Evolutionary conservation across 1,140 invertebrate genomes (phyloP).

Genomic region (Zaprionus capensis): DNA sequence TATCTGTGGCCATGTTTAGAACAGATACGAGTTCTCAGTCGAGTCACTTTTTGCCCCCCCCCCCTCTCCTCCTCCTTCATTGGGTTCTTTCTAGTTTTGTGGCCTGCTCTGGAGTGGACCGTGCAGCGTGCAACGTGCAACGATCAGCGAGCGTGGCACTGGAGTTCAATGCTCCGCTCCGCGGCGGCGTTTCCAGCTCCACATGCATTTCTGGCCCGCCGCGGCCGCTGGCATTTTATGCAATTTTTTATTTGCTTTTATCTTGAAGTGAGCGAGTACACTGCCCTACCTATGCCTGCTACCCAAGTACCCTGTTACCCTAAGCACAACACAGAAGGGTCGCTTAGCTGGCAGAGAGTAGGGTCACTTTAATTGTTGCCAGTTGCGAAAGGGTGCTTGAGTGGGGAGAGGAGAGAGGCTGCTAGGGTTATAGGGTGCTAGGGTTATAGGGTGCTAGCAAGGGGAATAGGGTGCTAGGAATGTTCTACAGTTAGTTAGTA

Average conservation of each 20-base stretch:
- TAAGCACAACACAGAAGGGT: background rate
- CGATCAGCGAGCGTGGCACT: constrained; percentile 45
- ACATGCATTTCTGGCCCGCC: constrained; percentile 67
- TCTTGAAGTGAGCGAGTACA: constrained; percentile 46
- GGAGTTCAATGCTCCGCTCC: constrained; percentile 73
- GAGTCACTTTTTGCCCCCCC: constrained; percentile 15
- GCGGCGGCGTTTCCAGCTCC: constrained; percentile 52
- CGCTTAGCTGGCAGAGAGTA: background rate
- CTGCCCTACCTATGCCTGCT: constrained; percentile 17
- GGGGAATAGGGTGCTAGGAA: background rate
- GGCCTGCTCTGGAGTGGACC: constrained; percentile 55
- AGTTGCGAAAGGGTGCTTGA: background rate
- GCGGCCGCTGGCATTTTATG: constrained; percentile 77
- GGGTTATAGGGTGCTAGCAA: background rate
- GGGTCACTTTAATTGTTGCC: too few species aligned
- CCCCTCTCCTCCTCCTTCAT: background rate
- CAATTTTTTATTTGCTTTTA: constrained; percentile 80
- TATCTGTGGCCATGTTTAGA: constrained; percentile 50
- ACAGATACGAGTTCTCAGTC: constrained; percentile 54
- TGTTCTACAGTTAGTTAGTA: background rate
- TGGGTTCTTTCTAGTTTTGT: constrained; percentile 71
- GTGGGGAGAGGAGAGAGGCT: background rate
- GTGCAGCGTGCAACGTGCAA: constrained; percentile 44
- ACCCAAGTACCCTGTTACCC: background rate
- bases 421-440: background rate